These are phyloP conservation scores for Oscheius sp. DNA, from an alignment of 2,888 invertebrate species.

Conservation along the genomic window DNA sequence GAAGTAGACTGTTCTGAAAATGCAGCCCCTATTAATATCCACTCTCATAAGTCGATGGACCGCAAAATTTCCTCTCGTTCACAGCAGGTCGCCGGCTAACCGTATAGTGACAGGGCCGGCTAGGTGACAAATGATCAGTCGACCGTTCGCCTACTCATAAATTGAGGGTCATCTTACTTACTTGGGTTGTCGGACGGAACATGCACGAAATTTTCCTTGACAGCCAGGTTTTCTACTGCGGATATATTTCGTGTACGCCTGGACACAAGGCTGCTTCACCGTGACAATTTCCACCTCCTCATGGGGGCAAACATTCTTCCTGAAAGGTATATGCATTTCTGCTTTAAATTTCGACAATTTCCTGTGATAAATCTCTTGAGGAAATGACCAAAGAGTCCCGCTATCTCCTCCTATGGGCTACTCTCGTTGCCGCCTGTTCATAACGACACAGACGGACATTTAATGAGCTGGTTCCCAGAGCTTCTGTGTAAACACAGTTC, in stretches of 20 bases:
- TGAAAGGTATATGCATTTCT: constrained; percentile 65
- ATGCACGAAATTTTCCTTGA: constrained; percentile 74
- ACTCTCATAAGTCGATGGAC: constrained; percentile 24
- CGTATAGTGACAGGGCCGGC: constrained; percentile 27
- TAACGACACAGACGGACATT: too few species aligned
- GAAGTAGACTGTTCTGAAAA: constrained; percentile 76
- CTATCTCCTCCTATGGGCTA: neutral
- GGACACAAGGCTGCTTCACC: constrained; percentile 75
- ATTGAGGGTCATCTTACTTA: constrained; percentile 61
- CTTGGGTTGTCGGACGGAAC: constrained; percentile 75
- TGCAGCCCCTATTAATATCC: neutral
- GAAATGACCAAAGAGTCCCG: neutral
- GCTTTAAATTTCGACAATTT: neutral
- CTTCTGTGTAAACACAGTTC: neutral
- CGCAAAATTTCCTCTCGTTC: constrained; percentile 22
- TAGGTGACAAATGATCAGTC: constrained; percentile 30
- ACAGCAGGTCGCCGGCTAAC: constrained; percentile 22
- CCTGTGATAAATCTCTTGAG: neutral
- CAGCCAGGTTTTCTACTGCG: constrained; percentile 76
- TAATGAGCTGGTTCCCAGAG: constrained; percentile 4
- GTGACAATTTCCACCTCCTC: constrained; percentile 75
- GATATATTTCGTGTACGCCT: constrained; percentile 76
- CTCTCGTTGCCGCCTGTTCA: too few species aligned
- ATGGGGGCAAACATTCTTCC: constrained; percentile 77
- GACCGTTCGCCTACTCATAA: neutral